Evolutionary conservation across 2,888 invertebrate genomes (phyloP), one percentile per base, ranked within the genome.

Genomic region (Phortica magna): DNA sequence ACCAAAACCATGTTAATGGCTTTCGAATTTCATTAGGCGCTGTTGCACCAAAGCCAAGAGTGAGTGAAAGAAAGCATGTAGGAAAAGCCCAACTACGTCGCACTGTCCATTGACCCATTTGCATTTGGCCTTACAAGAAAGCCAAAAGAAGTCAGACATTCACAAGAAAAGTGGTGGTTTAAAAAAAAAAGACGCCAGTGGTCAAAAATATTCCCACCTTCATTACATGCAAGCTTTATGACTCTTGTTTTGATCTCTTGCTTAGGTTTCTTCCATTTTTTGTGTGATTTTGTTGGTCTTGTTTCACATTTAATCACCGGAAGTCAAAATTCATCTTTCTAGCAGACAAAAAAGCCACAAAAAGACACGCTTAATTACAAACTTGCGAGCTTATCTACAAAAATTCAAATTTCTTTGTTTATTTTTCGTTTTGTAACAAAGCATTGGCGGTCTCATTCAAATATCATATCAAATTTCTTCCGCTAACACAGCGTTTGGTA

Each of bases 161-260:
- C 22, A 64, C 64, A 9, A 9, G 7, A 64, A 9, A 64, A 10
- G 12, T 2, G 39, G 12, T 12, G 22, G 1, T 0, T 41, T 12
- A 39, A 41, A 42, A 67, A 67, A 14, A 0, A 48, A 12, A 48
- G 5, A 31, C 31, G 5, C 31, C 31, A 67, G 14, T 67, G 67
- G 42, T 42, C 48, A 79, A 87, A 83, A 83, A 81, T 79, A 67
- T 85, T 85, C 84, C 85, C 85, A 88, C 85, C 88, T 85, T 80
- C 80, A 83, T 85, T 78, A 80, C 42, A n/a, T 31, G 31, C 31
- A 31, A 31, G 48, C 48, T 48, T 12, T 48, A 12, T 57, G 71
- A 76, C 79, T 75, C 76, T 68, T 19, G 59, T 12, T 59, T 59
- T n/a, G 17, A 19, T 59, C 19, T 59, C 17, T 59, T n/a, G 2